Evolutionary conservation across 2,797 vertebrate species (phyloP), one percentile per base, ranked within the genome.

Genomic region (Liparis tanakae): DNA sequence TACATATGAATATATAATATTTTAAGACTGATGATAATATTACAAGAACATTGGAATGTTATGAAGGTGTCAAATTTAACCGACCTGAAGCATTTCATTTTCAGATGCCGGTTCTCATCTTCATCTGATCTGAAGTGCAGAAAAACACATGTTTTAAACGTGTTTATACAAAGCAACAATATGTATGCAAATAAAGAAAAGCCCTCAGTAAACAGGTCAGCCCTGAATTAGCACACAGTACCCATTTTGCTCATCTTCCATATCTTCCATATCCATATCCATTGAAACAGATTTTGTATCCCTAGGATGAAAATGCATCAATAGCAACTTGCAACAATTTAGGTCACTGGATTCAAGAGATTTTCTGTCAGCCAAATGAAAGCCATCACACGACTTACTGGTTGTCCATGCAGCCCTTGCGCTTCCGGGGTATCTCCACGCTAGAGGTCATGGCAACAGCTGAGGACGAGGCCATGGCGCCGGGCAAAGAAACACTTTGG

Each of bases 51-150:
- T 2, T 6, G 7, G 43, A 6, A 56, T 44, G 39, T 66, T 67
- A 22, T 25, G 22, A 5, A 43, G 3, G 6, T 22, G 7, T 37
- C 41, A 66, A 61, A 36, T 8, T 50, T 3, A 50, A 74, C 64
- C 9, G 93, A 97, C 96, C 96, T 96, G 92, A 96, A 95, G 87
- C 96, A 96, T 88, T 96, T 97, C 10, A 96, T 93, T 95, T 96
- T 97, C 66, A 93, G 87, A 64, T 96, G 94, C 70, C 94, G 95
- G 80, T 97, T 95, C 18, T 96, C 25, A 30, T 30, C 95, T 75
- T 91, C 96, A 89, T 97, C 96, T 69, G 93, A 95, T 92, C 96
- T 97, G 85, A 13, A 69, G 18, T 36, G 37, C 34, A 78, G 51
- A 72, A 25, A 78, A 63, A 70, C n/a, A 80, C 3, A 78, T 10